Percentiles rank a stretch among this genome's conserved stretches.
These are phyloP conservation scores for Notocelia uddmanniana DNA, from an alignment of 2,888 invertebrate genomes.

Conservation along the genomic window DNA sequence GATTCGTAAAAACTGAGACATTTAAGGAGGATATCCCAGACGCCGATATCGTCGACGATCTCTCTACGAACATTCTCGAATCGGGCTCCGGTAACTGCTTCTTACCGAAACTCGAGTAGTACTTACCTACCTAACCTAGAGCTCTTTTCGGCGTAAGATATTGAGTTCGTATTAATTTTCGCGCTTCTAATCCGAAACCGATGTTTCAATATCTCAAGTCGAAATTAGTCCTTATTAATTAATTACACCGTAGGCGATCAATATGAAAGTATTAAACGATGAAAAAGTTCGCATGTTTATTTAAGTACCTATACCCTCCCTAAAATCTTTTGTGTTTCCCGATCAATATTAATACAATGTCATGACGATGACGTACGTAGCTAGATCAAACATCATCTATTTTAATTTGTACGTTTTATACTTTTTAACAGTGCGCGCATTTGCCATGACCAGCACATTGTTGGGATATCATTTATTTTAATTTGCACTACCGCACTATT, in stretches of 20 bases:
- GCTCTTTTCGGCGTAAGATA: no score
- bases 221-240: no score
- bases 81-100: no score
- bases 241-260: not conserved
- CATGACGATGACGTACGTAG: conserved; percentile 35
- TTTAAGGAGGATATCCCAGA: no score
- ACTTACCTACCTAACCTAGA: no score
- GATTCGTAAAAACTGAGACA: no score
- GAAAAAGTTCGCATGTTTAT: conserved; percentile 12
- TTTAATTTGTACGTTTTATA: conserved; percentile 52
- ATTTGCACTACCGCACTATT: conserved; percentile 24
- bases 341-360: conserved; percentile 20
- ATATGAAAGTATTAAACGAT: not conserved
- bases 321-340: conserved; percentile 1
- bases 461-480: conserved; percentile 42
- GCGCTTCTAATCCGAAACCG: no score
- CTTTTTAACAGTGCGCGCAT: conserved; percentile 51
- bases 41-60: no score
- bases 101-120: no score
- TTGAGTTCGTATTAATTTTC: no score
- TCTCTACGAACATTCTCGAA: no score
- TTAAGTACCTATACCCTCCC: not conserved
- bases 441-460: conserved; percentile 49
- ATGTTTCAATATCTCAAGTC: no score
- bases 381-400: conserved; percentile 55